Base-by-base conservation (phyloP, 2,888 invertebrate genomes). In the Dinocampus coccinellae region DNA sequence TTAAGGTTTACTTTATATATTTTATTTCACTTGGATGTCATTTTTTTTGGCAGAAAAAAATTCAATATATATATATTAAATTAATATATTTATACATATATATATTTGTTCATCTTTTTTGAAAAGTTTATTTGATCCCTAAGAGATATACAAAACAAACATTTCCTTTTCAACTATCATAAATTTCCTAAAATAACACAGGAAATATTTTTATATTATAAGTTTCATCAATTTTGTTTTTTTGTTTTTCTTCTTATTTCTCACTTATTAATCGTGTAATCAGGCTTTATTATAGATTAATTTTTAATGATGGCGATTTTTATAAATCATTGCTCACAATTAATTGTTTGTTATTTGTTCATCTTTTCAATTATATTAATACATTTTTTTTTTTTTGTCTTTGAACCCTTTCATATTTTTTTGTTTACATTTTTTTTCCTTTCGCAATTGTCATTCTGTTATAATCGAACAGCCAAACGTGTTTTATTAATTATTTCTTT, bases 101-200 rank as follows among this genome's bases (percentile, higher is more conserved):
- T 16, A 47, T 64, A 52, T 55, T 16, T 55, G 11, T n/a, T 55
- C 33, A 60, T 64, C 34, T 34, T 89, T 89, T 88, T 88, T 89
- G 87, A 89, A 90, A 90, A 89, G 88, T 90, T 90, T 90, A 89
- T 89, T 90, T 89, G 77, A 88, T 89, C 88, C 89, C 90, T 90
- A 90, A 89, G 88, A 90, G 90, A 90, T 85, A 86, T 90, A 90
- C 89, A 90, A 90, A 90, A 90, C 89, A 90, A 90, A 90, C 89
- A 90, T 90, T 88, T 89, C 88, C 88, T 88, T 86, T 82, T 82
- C 85, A 84, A 87, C 85, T 85, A 84, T 84, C 82, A 84, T 83
- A 83, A n/a, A 85, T 88, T 88, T 86, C 77, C 88, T 89, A 88
- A 88, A 88, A 88, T 89, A 90, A 90, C 88, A 89, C 89, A 90